Base-by-base conservation (phyloP, 2,797 vertebrate species). In the Pachyuromys duprasi region DNA sequence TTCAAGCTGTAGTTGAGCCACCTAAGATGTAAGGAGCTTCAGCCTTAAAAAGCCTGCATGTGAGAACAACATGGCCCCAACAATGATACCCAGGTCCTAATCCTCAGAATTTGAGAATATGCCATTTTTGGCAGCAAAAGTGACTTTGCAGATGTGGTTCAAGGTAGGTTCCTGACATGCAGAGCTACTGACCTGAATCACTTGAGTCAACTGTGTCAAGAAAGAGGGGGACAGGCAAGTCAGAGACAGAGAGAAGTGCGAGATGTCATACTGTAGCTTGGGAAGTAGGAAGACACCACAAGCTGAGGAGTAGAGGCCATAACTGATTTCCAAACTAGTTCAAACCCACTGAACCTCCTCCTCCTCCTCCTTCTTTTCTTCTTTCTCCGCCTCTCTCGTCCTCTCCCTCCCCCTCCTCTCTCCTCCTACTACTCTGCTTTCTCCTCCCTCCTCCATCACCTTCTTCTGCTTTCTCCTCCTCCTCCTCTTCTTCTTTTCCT, bases 351-450 rank as follows among this genome's bases (percentile, higher is more conserved):
- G 24, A 18, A 57, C 33, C 4, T 42, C 0, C 5, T 15, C 7
- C 13, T 3, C 24, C 11, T 42, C 5, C 39, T 11, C 4, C 15
- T 33, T 33, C 3, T 33, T 5, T 1, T 42, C 14, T 1, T 39
- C 22, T 1, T 74, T 11, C 11, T 74, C 24, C 1, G 42, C 9
- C 20, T 8, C 20, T 2, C 22, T 22, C 20, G 5, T 22, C 20
- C 5, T n/a, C 17, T 1, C 22, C 7, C 0, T 17, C 14, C 14
- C 15, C 20, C 18, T 36, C 20, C 8, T 36, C 20, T 7, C 11
- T 36, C 14, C 3, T 20, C 2, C 65, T 67, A 11, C 65, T 14
- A 0, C 28, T 67, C 11, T 1, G 9, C 55, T 18, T 5, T 22
- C 8, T 39, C 22, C 9, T 22, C 39, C 5, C 3, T 62, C 60